A percentile compares a stretch with the other conserved stretches of the same genome.
phyloP scores from a whole-genome alignment of 2,888 invertebrate genomes.

The Phanerotoma sp. region DNA sequence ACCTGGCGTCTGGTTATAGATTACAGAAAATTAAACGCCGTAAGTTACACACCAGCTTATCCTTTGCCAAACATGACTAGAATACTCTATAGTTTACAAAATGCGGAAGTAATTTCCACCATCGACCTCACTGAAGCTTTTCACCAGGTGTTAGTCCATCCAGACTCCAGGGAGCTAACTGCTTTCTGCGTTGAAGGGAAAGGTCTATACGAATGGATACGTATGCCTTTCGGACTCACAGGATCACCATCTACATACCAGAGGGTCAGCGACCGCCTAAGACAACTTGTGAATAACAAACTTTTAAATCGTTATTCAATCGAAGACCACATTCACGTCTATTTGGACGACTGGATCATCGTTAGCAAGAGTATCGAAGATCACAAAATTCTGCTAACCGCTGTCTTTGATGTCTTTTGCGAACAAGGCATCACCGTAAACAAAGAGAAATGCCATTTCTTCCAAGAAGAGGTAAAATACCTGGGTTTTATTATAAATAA shows the following conservation, averaged over 20 bases:
- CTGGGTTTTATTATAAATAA: neutral
- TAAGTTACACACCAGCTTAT: constrained; percentile 27
- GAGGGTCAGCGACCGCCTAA: neutral
- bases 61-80: constrained; percentile 25
- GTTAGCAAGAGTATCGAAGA: neutral
- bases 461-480: neutral
- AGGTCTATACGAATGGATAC: constrained; percentile 15
- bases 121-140: constrained; percentile 26
- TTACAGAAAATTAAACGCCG: constrained; percentile 19
- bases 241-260: constrained; percentile 20
- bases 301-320: neutral
- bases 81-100: constrained; percentile 21
- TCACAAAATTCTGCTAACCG: neutral
- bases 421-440: neutral
- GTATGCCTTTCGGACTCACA: constrained; percentile 25
- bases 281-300: constrained; percentile 12
- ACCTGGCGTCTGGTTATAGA: constrained; percentile 25
- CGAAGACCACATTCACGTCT: neutral
- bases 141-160: neutral
- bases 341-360: neutral
- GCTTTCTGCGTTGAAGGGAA: constrained; percentile 25
- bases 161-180: constrained; percentile 14
- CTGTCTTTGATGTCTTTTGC: neutral
- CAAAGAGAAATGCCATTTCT: neutral
- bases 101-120: constrained; percentile 28